These are phyloP conservation scores for Diceros bicornis DNA, from an alignment of 2,797 vertebrate species.

Conservation along the genomic window DNA sequence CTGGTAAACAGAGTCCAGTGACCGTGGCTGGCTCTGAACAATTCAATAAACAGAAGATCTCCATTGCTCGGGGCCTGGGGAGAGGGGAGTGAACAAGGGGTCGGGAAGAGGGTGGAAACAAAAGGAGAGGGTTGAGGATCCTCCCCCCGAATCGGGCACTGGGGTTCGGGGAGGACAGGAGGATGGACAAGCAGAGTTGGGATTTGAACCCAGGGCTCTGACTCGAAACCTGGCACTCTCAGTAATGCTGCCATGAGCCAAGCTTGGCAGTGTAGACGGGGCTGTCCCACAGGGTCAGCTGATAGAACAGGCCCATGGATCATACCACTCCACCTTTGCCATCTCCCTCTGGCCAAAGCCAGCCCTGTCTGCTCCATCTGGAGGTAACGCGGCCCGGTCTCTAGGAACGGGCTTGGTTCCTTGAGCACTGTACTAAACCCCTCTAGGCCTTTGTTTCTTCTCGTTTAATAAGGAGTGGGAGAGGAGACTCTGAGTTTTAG, in stretches of 20 bases:
- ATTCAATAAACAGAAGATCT: not conserved
- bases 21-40: not conserved
- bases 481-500: not conserved
- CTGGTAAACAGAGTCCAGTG: not conserved
- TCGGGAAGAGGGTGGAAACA: too few relatives aligned
- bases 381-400: fast-evolving
- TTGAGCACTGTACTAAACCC: not conserved
- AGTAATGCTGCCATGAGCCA: fast-evolving
- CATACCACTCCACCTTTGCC: not conserved
- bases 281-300: not conserved
- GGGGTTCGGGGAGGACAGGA: not conserved
- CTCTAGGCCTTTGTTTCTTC: not conserved
- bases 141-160: fast-evolving
- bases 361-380: not conserved
- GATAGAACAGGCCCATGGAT: fast-evolving
- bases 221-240: not conserved
- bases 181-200: not conserved
- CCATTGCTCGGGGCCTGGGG: fast-evolving
- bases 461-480: not conserved
- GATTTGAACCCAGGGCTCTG: not conserved
- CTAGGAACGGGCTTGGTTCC: not conserved
- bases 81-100: not conserved
- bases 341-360: not conserved
- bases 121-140: not conserved
- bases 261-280: fast-evolving